Evolutionary conservation across 2,888 invertebrate species (phyloP).

Genomic region (Tridacna gigas): DNA sequence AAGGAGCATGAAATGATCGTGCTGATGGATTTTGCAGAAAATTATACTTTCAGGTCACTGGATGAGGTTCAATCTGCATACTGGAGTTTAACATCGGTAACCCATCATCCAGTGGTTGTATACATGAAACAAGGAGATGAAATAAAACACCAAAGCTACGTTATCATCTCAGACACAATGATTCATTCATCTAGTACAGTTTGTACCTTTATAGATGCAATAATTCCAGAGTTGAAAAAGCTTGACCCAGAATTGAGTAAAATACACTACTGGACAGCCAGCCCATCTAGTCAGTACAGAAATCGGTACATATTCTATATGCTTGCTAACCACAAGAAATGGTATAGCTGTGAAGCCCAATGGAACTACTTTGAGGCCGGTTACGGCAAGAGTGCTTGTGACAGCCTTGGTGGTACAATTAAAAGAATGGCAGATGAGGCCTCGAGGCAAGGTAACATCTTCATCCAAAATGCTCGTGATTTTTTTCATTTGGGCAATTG

Average conservation of each 20-base stretch:
- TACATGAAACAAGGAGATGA: neutral
- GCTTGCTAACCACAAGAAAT: slow-evolving; percentile 45
- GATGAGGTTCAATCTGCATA: slow-evolving; percentile 60
- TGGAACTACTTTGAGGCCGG: slow-evolving; percentile 68
- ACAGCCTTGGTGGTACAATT: slow-evolving; percentile 56
- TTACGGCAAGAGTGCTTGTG: slow-evolving; percentile 63
- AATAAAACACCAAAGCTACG: slow-evolving; percentile 23
- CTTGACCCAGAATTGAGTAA: neutral
- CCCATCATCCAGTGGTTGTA: slow-evolving; percentile 21
- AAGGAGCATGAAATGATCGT: slow-evolving; percentile 45
- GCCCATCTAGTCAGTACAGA: slow-evolving; percentile 63
- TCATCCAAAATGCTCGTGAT: slow-evolving; percentile 40
- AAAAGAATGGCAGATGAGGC: slow-evolving; percentile 61
- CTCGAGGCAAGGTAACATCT: slow-evolving; percentile 23
- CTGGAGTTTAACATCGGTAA: slow-evolving; percentile 35
- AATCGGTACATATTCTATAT: slow-evolving; percentile 56
- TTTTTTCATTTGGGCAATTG: slow-evolving; percentile 24
- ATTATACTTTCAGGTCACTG: slow-evolving; percentile 51
- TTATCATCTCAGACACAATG: slow-evolving; percentile 28
- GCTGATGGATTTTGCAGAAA: slow-evolving; percentile 67
- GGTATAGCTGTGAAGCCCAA: slow-evolving; percentile 36
- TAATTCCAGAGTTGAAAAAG: neutral
- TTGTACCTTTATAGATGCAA: neutral
- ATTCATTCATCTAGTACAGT: slow-evolving; percentile 12
- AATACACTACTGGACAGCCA: slow-evolving; percentile 62